phyloP scores from a whole-genome alignment of 1,140 invertebrate genomes.

The Meloidogyne floridensis region DNA sequence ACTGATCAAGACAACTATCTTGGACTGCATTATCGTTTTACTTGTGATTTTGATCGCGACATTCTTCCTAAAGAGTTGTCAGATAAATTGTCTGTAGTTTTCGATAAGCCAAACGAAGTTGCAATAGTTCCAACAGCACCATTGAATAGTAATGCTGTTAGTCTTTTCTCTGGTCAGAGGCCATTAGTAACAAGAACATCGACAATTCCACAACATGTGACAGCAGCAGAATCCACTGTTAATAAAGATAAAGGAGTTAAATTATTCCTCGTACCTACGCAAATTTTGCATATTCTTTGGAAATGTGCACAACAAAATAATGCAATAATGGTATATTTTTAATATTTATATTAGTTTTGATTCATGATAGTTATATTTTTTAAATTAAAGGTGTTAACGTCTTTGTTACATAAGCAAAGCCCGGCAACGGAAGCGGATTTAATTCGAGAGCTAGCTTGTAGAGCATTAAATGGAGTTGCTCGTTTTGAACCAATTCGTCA shows the following conservation, averaged over 20 bases:
- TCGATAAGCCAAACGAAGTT: neutral
- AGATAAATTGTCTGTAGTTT: slow-evolving; percentile 8
- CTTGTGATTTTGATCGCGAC: slow-evolving; percentile 19
- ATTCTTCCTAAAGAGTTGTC: slow-evolving; percentile 18
- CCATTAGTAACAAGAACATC: neutral
- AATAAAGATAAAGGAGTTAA: slow-evolving; percentile 6
- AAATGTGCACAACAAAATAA: slow-evolving; percentile 50
- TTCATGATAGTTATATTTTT: neutral
- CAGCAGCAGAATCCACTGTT: neutral
- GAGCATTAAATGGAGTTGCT: slow-evolving; percentile 86
- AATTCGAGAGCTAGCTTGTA: slow-evolving; percentile 77
- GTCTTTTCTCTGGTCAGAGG: neutral
- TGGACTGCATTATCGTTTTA: slow-evolving; percentile 26
- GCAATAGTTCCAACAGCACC: neutral
- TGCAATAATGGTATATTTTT: slow-evolving; percentile 46
- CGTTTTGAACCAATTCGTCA: slow-evolving; percentile 86
- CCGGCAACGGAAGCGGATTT: slow-evolving; percentile 95
- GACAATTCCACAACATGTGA: neutral
- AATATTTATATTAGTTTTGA: neutral
- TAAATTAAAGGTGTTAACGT: slow-evolving; percentile 37
- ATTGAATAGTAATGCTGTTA: neutral
- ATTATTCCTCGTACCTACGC: slow-evolving; percentile 28
- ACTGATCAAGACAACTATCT: slow-evolving; percentile 29
- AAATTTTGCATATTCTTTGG: slow-evolving; percentile 41
- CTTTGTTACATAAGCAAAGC: slow-evolving; percentile 36